A percentile compares a stretch with the other conserved stretches of the same genome.
Evolutionary conservation across 2,797 vertebrate genomes (phyloP).

Genomic region (Rhinogobio ventralis): DNA sequence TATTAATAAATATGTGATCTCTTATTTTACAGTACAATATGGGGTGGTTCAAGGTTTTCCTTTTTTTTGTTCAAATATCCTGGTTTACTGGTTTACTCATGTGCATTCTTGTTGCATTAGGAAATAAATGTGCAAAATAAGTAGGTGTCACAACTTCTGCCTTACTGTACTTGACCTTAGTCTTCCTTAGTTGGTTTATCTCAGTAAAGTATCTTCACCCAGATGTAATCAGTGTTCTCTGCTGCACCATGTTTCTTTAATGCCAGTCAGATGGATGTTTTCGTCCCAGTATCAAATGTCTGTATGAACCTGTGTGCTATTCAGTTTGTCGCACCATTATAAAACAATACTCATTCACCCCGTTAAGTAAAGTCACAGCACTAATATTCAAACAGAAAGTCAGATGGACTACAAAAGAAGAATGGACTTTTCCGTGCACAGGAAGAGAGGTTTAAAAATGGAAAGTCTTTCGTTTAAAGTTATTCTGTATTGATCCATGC

Average conservation of each 20-base stretch:
- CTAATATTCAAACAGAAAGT: slow-evolving; percentile 7
- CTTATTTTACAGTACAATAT: background rate
- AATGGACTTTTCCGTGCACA: background rate
- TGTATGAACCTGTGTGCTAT: slow-evolving; percentile 8
- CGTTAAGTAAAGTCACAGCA: background rate
- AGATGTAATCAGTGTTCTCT: slow-evolving; percentile 60
- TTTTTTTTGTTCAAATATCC: background rate
- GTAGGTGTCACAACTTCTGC: background rate
- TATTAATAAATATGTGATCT: background rate
- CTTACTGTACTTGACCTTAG: background rate
- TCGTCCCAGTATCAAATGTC: slow-evolving; percentile 59
- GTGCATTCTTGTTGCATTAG: background rate
- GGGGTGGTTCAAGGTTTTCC: background rate
- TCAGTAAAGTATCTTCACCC: slow-evolving; percentile 45
- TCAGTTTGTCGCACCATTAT: slow-evolving; percentile 11
- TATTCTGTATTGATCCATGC: slow-evolving; percentile 9
- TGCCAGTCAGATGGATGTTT: slow-evolving; percentile 58
- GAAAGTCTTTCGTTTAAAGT: slow-evolving; percentile 1
- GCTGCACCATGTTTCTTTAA: slow-evolving; percentile 65
- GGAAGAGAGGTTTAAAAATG: background rate
- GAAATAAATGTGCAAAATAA: background rate
- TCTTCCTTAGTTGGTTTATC: slow-evolving; percentile 27
- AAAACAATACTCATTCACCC: slow-evolving; percentile 40
- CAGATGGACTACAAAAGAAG: background rate
- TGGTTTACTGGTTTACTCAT: too few relatives aligned